These are phyloP conservation scores for Melikaiella ostensackeni DNA, from an alignment of 2,888 invertebrate species.

Conservation along the genomic window DNA sequence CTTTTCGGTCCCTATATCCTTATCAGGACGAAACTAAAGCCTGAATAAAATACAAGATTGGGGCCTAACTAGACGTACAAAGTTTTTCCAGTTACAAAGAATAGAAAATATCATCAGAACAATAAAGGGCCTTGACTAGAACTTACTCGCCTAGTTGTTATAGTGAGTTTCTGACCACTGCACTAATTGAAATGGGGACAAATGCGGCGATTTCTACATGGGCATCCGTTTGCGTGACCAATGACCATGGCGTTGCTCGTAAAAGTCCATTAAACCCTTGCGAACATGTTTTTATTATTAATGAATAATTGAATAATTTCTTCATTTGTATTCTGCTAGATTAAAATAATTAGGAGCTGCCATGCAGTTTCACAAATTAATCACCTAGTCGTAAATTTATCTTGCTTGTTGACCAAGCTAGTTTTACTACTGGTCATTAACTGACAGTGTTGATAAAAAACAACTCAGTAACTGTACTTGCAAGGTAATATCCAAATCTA, in stretches of 20 bases:
- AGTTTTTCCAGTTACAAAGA: too few species aligned
- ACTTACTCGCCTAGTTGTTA: too few species aligned
- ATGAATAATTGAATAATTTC: not conserved
- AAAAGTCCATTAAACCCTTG: not conserved
- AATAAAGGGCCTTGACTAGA: too few species aligned
- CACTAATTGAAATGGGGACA: too few species aligned
- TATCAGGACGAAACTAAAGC: too few species aligned
- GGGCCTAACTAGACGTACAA: too few species aligned
- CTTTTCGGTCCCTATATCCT: too few species aligned
- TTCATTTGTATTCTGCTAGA: not conserved
- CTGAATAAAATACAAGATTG: too few species aligned
- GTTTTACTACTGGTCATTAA: constrained; percentile 7
- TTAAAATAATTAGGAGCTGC: not conserved
- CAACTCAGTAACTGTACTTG: not conserved
- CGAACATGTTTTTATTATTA: not conserved
- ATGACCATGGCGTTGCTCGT: too few species aligned
- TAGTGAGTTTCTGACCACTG: too few species aligned
- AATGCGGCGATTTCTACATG: too few species aligned
- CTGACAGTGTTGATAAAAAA: not conserved
- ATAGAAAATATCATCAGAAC: too few species aligned
- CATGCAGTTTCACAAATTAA: not conserved
- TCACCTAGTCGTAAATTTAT: constrained; percentile 14
- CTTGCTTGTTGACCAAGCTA: not conserved
- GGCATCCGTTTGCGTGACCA: constrained; percentile 53
- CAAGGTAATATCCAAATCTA: not conserved